Conservation (phyloP, 1,140 invertebrate species). For the Phortica variegata region DNA sequence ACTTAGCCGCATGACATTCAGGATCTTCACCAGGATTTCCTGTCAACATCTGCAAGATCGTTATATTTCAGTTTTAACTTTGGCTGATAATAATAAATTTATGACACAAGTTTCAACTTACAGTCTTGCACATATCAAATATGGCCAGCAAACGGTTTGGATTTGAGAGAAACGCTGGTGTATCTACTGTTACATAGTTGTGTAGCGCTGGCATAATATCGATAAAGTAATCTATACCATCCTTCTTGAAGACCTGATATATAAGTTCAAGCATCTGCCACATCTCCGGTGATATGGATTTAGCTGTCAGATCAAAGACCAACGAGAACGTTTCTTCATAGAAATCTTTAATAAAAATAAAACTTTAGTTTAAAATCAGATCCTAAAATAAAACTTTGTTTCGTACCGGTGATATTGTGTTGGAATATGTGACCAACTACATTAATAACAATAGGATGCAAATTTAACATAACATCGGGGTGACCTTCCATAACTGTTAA, state of each 20-base stretch:
- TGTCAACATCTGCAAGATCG: constrained; percentile 62
- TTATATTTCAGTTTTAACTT: neutral
- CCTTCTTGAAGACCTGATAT: constrained; percentile 88
- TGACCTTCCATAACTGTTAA: constrained; percentile 93
- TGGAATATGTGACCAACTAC: constrained; percentile 87
- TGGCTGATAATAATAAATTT: neutral
- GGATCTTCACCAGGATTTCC: constrained; percentile 89
- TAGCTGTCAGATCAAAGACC: constrained; percentile 88
- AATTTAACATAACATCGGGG: constrained; percentile 79
- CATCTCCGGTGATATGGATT: constrained; percentile 87
- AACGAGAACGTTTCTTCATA: constrained; percentile 95
- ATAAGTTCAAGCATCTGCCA: constrained; percentile 94
- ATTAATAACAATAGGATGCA: constrained; percentile 92
- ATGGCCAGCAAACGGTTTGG: constrained; percentile 87
- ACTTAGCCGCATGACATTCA: constrained; percentile 95
- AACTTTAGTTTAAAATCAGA: neutral
- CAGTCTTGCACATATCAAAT: constrained; percentile 93
- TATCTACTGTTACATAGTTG: constrained; percentile 96
- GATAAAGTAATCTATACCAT: constrained; percentile 95
- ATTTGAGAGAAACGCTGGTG: constrained; percentile 87
- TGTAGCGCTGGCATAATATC: constrained; percentile 99
- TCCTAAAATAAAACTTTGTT: neutral
- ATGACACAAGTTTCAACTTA: constrained; percentile 55
- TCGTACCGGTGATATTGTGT: constrained; percentile 76
- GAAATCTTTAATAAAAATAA: constrained; percentile 70